Base-by-base conservation (phyloP, 2,888 invertebrate species). In the Platynereis dumerilii region DNA sequence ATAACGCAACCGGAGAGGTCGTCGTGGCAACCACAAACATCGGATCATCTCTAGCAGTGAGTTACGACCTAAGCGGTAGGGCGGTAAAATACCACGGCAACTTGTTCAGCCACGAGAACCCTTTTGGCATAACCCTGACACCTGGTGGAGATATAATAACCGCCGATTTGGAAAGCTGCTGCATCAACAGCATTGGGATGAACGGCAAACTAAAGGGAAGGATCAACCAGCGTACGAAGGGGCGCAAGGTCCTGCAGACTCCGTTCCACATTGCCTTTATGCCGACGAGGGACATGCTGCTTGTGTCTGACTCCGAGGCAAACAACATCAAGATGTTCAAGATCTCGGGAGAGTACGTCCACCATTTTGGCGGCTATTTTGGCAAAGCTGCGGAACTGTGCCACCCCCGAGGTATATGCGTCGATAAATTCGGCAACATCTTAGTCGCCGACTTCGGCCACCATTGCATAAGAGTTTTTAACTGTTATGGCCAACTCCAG, bases 371-470 rank as follows among this genome's bases (percentile, higher is more conserved):
- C 0, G 56, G 61, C 2, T 64, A 66, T 17, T 79, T 79, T 5
- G 61, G 60, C 3, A 44, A 60, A 2, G 71, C 69, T 59, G 78
- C 76, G 2, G 69, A 77, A 57, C 70, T 81, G 17, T 66, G 69
- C 10, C 67, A 69, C 10, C 81, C 81, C 2, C 69, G 76, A 60
- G 81, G 81, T 12, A 63, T 81, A 1, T 75, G 78, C 45, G 70
- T 73, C 1, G 80, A 80, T 58, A 58, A 61, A 2, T 65, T 72
- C 3, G 73, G 76, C 60, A 80, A 79, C 52, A 76, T 81, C 42
- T 70, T 80, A 20, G 75, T 81, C 3, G 80, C 80, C 2, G 81
- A 81, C 68, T 71, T 73, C 17, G 76, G 76, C 12, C 80, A 81
- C 67, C 74, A 69, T 52, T 59, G 80, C 29, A 78, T 81, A 17